A percentile compares a stretch with the other conserved stretches of the same genome.
Evolutionary conservation across 2,888 invertebrate genomes (phyloP).

Genomic region (Agrochola lota): DNA sequence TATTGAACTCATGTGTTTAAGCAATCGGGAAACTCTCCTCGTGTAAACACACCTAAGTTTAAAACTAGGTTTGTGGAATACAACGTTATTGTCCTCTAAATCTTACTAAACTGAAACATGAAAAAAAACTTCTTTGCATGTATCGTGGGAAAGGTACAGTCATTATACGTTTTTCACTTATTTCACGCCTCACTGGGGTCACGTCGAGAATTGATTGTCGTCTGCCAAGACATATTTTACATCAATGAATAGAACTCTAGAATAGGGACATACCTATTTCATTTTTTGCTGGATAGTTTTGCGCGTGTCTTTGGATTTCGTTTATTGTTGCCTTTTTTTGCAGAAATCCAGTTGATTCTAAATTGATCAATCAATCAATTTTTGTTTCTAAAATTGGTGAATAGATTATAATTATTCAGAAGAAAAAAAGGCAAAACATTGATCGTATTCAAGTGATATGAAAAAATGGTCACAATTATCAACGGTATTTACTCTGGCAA

Average conservation of each 20-base stretch:
- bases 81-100: slow-evolving; percentile 14
- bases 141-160: slow-evolving; percentile 39
- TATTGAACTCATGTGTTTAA: not conserved
- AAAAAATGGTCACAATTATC: slow-evolving; percentile 21
- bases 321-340: not conserved
- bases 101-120: slow-evolving; percentile 22
- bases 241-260: slow-evolving; percentile 46
- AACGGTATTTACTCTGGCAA: slow-evolving; percentile 34
- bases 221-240: slow-evolving; percentile 56
- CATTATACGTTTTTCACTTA: slow-evolving; percentile 56
- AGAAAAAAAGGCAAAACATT: not conserved
- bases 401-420: not conserved
- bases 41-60: not conserved
- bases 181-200: slow-evolving; percentile 51
- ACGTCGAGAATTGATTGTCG: slow-evolving; percentile 63
- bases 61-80: not conserved
- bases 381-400: not conserved
- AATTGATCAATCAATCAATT: not conserved
- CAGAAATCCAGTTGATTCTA: not conserved
- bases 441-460: not conserved
- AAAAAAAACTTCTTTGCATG: slow-evolving; percentile 24
- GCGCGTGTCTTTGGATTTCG: slow-evolving; percentile 21
- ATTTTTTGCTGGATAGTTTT: slow-evolving; percentile 14
- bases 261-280: slow-evolving; percentile 33
- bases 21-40: not conserved